Percentiles rank a stretch among this genome's conserved stretches.
phyloP scores from a whole-genome alignment of 1,140 invertebrate genomes.

The Dendroctonus valens region DNA sequence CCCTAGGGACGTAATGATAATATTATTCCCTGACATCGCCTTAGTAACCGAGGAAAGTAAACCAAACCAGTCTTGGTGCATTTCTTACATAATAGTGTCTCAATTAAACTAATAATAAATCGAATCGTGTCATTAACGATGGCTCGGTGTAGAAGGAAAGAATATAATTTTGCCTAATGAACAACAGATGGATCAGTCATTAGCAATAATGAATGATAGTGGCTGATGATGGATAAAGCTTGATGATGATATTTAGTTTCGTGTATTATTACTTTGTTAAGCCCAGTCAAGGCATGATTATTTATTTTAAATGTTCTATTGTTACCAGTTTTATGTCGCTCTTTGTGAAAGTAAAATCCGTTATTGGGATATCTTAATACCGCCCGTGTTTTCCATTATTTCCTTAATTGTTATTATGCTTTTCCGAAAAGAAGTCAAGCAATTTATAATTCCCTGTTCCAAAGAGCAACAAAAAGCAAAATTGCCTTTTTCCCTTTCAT shows the following conservation, averaged over 20 bases:
- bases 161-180: slow-evolving; percentile 27
- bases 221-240: slow-evolving; percentile 20
- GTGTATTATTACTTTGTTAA: slow-evolving; percentile 19
- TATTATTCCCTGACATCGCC: no score
- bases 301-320: slow-evolving; percentile 25
- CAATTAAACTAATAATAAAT: slow-evolving; percentile 14
- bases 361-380: no score
- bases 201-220: slow-evolving; percentile 22
- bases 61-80: background rate
- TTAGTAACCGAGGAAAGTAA: no score
- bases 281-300: slow-evolving; percentile 13
- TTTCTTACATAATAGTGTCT: background rate
- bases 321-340: background rate
- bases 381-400: background rate
- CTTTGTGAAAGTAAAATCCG: background rate
- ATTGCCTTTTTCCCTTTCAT: slow-evolving; percentile 13
- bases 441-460: slow-evolving; percentile 8
- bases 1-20: no score
- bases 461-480: slow-evolving; percentile 14
- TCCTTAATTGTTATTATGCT: slow-evolving; percentile 3
- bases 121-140: slow-evolving; percentile 13
- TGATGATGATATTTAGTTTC: slow-evolving; percentile 28
- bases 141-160: slow-evolving; percentile 1
- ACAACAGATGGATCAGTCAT: slow-evolving; percentile 27
- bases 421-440: background rate